Evolutionary conservation across 2,797 vertebrate genomes (phyloP).

Genomic region (Spizella passerina): DNA sequence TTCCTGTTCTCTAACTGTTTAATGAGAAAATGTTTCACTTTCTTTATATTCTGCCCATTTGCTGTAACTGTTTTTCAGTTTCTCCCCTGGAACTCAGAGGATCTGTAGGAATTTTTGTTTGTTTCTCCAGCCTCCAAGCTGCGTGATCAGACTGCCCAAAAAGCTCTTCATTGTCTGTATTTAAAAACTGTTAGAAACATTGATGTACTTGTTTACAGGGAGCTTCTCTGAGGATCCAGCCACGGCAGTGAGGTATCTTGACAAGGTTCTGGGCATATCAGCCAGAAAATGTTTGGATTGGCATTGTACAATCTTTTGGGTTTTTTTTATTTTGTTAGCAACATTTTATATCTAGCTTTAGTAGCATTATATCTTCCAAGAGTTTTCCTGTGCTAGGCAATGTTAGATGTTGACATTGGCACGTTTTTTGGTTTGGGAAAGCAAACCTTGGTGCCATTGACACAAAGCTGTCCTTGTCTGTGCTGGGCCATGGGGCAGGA

Average conservation of each 20-base stretch:
- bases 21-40: slow-evolving; percentile 31
- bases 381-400: not conserved
- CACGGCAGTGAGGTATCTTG: not conserved
- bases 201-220: not conserved
- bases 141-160: not conserved
- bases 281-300: not conserved
- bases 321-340: not conserved
- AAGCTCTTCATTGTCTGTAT: not conserved
- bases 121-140: not conserved
- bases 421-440: not conserved
- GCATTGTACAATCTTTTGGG: fast-evolving
- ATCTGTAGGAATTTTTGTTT: not conserved
- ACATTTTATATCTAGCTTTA: not conserved
- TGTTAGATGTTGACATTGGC: not conserved
- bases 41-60: slow-evolving; percentile 15
- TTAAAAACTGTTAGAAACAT: not conserved
- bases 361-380: not conserved
- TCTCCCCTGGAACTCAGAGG: not conserved
- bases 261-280: not conserved
- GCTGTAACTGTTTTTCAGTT: not conserved
- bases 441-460: not conserved
- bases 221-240: not conserved
- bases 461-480: not conserved
- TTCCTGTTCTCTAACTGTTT: slow-evolving; percentile 42
- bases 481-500: not conserved